Percentiles rank a stretch among this genome's conserved stretches.
Evolutionary conservation across 2,797 vertebrate genomes (phyloP).

Genomic region (Protosalanx chinensis): DNA sequence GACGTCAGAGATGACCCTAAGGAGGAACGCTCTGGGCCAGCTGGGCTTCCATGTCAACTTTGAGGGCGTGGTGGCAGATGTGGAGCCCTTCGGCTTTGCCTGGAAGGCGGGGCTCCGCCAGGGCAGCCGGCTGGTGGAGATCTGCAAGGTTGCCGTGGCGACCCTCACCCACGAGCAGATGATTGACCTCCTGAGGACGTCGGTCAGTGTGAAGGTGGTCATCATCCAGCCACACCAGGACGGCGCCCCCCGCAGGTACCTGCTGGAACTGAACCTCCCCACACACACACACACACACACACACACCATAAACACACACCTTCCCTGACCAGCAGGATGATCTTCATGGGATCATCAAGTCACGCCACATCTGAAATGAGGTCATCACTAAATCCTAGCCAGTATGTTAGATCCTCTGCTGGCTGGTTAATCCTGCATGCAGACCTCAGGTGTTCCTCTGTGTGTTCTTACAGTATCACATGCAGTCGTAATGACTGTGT

Average conservation of each 20-base stretch:
- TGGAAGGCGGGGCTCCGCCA: slow-evolving; percentile 96
- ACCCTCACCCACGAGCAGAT: slow-evolving; percentile 97
- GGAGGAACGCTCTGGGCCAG: slow-evolving; percentile 90
- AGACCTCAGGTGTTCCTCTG: no score
- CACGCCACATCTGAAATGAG: neutral
- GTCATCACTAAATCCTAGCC: no score
- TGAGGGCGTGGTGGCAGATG: slow-evolving; percentile 94
- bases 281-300: neutral
- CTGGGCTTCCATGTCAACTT: slow-evolving; percentile 98
- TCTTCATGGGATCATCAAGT: neutral
- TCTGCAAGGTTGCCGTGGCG: slow-evolving; percentile 95
- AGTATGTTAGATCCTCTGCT: no score
- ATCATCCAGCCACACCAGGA: slow-evolving; percentile 95
- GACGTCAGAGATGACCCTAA: slow-evolving; percentile 89
- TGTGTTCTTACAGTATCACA: no score
- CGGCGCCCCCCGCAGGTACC: slow-evolving; percentile 89
- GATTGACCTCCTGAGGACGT: slow-evolving; percentile 95
- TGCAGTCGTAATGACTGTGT: no score
- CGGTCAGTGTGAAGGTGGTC: slow-evolving; percentile 89
- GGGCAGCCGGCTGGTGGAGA: slow-evolving; percentile 96
- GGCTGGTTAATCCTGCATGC: no score
- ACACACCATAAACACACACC: neutral
- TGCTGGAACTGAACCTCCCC: neutral
- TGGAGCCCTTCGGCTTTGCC: slow-evolving; percentile 94
- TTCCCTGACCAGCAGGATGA: neutral